Conservation (phyloP, 2,888 invertebrate species). For the Epinotia demarniana region DNA sequence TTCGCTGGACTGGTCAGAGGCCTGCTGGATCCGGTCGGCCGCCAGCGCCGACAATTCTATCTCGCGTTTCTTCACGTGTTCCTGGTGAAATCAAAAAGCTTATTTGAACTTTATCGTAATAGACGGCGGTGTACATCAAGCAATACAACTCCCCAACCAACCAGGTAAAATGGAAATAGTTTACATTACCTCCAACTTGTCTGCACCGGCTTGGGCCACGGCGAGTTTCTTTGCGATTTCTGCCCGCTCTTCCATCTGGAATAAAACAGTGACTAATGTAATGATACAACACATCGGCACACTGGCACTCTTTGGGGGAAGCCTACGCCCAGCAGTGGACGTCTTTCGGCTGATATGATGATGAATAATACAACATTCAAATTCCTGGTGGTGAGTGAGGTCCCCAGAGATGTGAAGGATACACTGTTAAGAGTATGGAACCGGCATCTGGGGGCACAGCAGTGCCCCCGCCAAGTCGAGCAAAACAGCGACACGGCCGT, state of each 20-base stretch:
- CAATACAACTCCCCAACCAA: neutral
- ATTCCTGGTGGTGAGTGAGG: too few species aligned
- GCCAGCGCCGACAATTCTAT: slow-evolving; percentile 72
- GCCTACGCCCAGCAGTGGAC: too few species aligned
- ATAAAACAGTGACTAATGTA: slow-evolving; percentile 41
- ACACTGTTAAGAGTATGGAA: too few species aligned
- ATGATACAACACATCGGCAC: too few species aligned
- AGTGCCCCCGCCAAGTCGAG: too few species aligned
- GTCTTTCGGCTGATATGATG: too few species aligned
- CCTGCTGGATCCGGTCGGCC: slow-evolving; percentile 70
- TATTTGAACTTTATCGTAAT: neutral
- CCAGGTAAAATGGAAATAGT: neutral
- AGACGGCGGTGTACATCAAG: neutral
- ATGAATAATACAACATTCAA: too few species aligned
- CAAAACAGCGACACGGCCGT: too few species aligned
- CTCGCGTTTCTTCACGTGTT: slow-evolving; percentile 66
- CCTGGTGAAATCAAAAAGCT: slow-evolving; percentile 62
- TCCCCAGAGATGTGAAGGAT: too few species aligned
- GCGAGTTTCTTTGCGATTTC: slow-evolving; percentile 66
- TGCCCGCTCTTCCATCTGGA: slow-evolving; percentile 69
- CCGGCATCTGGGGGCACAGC: too few species aligned
- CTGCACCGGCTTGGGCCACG: slow-evolving; percentile 67
- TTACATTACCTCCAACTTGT: slow-evolving; percentile 44
- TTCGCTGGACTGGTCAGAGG: slow-evolving; percentile 71
- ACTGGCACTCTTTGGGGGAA: too few species aligned